These are phyloP conservation scores for Amazona vittata DNA, from an alignment of 2,113 vertebrate genomes.

Conservation along the genomic window DNA sequence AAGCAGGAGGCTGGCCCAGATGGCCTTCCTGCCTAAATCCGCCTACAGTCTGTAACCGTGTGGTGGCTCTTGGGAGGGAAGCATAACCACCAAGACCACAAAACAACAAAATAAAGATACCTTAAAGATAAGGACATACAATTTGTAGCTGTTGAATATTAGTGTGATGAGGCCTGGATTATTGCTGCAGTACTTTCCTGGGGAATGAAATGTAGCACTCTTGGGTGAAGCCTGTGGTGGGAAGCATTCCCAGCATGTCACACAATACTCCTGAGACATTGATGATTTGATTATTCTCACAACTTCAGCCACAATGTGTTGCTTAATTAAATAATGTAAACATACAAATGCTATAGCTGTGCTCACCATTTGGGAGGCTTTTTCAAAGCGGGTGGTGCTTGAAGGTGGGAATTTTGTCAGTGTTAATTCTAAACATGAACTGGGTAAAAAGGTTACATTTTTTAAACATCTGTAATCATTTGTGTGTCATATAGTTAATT, in stretches of 20 bases:
- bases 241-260: neutral
- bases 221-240: neutral
- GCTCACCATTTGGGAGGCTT: neutral
- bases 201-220: neutral
- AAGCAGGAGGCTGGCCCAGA: neutral
- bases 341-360: neutral
- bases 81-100: fast-evolving
- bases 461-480: slow-evolving; percentile 71
- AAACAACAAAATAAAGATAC: neutral
- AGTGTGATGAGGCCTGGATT: neutral
- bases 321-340: slow-evolving; percentile 2
- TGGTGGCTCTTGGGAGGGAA: neutral
- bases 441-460: slow-evolving; percentile 45
- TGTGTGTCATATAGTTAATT: slow-evolving; percentile 48
- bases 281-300: neutral
- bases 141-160: slow-evolving; percentile 6
- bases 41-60: neutral
- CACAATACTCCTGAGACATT: neutral
- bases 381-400: neutral
- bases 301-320: neutral
- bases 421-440: slow-evolving; percentile 8
- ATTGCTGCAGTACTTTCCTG: neutral
- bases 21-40: neutral
- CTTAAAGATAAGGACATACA: neutral
- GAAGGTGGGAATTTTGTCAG: neutral